phyloP scores from a whole-genome alignment of 2,888 invertebrate species.

The Buathra laborator region DNA sequence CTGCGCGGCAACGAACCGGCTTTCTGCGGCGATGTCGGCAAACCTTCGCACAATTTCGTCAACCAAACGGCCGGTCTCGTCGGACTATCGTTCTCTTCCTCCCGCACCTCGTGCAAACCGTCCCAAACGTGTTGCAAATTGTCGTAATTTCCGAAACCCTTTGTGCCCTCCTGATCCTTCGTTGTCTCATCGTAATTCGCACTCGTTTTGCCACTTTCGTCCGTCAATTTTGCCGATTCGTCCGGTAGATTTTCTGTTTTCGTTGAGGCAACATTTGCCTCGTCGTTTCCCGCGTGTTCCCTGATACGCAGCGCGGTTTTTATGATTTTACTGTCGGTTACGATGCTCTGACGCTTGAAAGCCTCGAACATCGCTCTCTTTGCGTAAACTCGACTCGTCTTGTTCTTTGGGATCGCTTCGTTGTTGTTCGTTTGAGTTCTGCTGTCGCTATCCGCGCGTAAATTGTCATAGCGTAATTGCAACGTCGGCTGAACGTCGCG shows the following conservation, averaged over 20 bases:
- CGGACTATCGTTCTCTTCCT: conserved; percentile 85
- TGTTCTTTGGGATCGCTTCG: conserved; percentile 66
- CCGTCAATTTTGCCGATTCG: conserved; percentile 69
- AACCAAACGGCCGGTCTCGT: conserved; percentile 90
- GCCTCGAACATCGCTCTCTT: conserved; percentile 79
- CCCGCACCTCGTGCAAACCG: conserved; percentile 74
- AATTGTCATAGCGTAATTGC: conserved; percentile 80
- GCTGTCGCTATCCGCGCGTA: conserved; percentile 73
- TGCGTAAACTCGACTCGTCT: conserved; percentile 74
- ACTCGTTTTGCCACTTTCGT: conserved; percentile 3
- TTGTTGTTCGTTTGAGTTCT: conserved; percentile 54
- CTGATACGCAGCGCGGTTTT: conserved; percentile 80
- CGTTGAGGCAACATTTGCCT: background rate
- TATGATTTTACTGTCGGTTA: conserved; percentile 80
- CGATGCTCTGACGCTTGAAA: conserved; percentile 80
- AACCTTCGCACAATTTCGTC: conserved; percentile 90
- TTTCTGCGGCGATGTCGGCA: conserved; percentile 90
- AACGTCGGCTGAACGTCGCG: conserved; percentile 75
- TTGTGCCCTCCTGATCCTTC: conserved; percentile 78
- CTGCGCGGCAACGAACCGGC: conserved; percentile 92
- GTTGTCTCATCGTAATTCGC: conserved; percentile 71
- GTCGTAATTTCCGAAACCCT: conserved; percentile 88
- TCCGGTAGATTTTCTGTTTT: conserved; percentile 44
- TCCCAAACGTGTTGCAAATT: conserved; percentile 86
- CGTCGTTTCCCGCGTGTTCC: conserved; percentile 74